These are phyloP conservation scores for Puntigrus tetrazona DNA, from an alignment of 2,113 vertebrate genomes.

Conservation along the genomic window DNA sequence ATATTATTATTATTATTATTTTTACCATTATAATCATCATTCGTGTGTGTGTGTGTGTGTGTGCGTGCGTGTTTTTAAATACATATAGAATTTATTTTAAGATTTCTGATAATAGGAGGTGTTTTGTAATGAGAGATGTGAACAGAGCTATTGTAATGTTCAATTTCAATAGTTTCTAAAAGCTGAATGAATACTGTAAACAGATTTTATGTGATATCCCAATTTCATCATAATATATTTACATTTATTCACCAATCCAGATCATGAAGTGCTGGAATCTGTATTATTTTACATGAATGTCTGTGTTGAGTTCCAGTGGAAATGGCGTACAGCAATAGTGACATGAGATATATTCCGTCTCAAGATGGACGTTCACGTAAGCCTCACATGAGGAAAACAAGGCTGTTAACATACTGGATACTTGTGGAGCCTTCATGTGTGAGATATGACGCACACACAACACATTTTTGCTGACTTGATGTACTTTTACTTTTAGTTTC, in stretches of 20 bases:
- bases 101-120: not conserved
- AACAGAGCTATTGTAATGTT: not conserved
- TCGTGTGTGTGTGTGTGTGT: too few species aligned
- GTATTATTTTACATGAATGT: not conserved
- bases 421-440: not conserved
- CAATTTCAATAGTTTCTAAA: not conserved
- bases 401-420: not conserved
- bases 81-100: not conserved
- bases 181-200: not conserved
- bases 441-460: not conserved
- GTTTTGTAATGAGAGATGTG: not conserved
- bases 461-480: not conserved
- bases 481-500: constrained; percentile 10
- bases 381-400: not conserved
- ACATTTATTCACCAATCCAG: not conserved
- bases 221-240: not conserved
- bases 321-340: not conserved
- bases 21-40: too few species aligned
- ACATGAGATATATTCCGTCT: not conserved
- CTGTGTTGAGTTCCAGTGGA: not conserved
- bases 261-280: not conserved
- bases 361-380: not conserved
- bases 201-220: not conserved
- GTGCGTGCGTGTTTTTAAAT: too few species aligned
- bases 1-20: too few species aligned